Conservation (phyloP, 30 jellyfish, hydroid and myxozoan genomes). For the Cassiopea andromeda region DNA sequence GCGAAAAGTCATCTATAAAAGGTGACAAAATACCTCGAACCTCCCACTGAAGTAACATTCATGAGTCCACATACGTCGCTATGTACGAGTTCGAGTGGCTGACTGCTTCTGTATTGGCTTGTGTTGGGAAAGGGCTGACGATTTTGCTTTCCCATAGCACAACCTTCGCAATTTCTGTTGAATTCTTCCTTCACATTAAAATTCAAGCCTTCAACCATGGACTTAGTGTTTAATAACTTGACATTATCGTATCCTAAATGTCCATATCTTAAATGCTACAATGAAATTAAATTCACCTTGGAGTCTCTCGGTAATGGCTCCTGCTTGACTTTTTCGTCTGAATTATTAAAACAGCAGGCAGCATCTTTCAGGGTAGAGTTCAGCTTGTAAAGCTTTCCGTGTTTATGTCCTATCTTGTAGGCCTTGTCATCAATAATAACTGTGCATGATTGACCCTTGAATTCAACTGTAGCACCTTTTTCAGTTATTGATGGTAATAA, state of each 20-base stretch:
- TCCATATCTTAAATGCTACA: slow-evolving; percentile 65
- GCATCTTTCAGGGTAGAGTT: not conserved
- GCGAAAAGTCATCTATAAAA: slow-evolving; percentile 38
- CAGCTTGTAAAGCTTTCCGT: slow-evolving; percentile 52
- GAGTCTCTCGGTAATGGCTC: no score
- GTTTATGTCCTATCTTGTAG: slow-evolving; percentile 40
- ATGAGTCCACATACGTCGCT: slow-evolving; percentile 75
- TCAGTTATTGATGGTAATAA: slow-evolving; percentile 59
- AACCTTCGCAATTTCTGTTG: slow-evolving; percentile 60
- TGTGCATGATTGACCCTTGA: slow-evolving; percentile 32
- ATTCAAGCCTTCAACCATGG: slow-evolving; percentile 44
- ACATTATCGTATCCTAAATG: slow-evolving; percentile 64
- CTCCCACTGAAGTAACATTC: slow-evolving; percentile 67
- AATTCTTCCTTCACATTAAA: slow-evolving; percentile 3
- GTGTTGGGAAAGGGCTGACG: slow-evolving; percentile 44
- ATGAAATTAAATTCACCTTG: not conserved
- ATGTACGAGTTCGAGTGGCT: slow-evolving; percentile 36
- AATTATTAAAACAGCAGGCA: slow-evolving; percentile 10
- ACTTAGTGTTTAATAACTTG: slow-evolving; percentile 7
- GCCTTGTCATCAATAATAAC: slow-evolving; percentile 5
- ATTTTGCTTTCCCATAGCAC: slow-evolving; percentile 57
- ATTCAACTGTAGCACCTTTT: slow-evolving; percentile 40
- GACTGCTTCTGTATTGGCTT: not conserved
- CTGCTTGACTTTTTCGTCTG: not conserved
- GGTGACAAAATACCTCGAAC: slow-evolving; percentile 61